These are phyloP conservation scores for Nycteola revayana DNA, from an alignment of 2,888 invertebrate genomes.

Conservation along the genomic window DNA sequence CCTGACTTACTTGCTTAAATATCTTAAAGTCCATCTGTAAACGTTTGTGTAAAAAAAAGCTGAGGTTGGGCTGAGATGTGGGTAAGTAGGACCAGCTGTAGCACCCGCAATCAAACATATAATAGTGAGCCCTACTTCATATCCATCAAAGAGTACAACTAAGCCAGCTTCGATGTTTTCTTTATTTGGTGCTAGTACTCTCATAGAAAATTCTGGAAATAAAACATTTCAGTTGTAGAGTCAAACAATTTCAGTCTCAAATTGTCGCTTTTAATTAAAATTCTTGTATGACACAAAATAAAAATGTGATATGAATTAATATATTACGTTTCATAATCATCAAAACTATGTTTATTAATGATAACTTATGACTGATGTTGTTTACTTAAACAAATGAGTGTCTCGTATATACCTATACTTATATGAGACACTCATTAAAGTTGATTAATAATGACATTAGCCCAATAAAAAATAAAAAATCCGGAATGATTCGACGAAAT, in stretches of 20 bases:
- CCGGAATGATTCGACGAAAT: too few species aligned
- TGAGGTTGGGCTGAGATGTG: constrained; percentile 45
- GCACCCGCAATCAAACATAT: constrained; percentile 44
- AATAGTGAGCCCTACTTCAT: constrained; percentile 45
- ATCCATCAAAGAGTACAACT: constrained; percentile 50
- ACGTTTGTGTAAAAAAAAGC: constrained; percentile 53
- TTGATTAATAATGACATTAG: too few species aligned
- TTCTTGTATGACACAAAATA: not conserved
- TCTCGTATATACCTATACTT: too few species aligned
- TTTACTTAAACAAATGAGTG: too few species aligned
- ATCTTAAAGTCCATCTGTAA: constrained; percentile 57
- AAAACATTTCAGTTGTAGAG: constrained; percentile 1
- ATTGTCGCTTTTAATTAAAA: not conserved
- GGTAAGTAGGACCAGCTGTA: constrained; percentile 19
- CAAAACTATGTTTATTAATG: not conserved
- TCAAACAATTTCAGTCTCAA: not conserved
- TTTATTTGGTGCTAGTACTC: constrained; percentile 27
- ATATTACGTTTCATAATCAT: not conserved
- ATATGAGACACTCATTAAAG: too few species aligned
- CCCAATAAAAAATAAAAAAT: too few species aligned
- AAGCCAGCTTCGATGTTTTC: constrained; percentile 38
- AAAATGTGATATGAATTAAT: not conserved
- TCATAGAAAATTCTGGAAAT: constrained; percentile 31
- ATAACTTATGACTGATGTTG: too few species aligned
- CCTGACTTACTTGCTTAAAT: constrained; percentile 58